A percentile compares a stretch with the other conserved stretches of the same genome.
phyloP scores from a whole-genome alignment of 2,797 vertebrate species.

The Chelonia mydas region DNA sequence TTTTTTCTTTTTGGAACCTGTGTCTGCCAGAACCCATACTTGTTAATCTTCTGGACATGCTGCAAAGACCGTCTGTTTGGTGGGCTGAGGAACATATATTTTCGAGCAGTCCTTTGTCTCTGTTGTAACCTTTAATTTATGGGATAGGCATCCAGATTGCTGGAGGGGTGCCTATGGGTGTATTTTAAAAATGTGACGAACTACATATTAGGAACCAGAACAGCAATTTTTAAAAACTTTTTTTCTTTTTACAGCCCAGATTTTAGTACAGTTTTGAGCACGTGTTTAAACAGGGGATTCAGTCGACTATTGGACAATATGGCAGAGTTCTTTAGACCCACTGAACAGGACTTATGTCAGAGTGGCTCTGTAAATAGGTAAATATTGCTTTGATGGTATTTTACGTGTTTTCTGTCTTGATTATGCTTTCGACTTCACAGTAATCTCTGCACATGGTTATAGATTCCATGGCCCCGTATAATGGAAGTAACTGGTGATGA shows the following conservation, averaged over 20 bases:
- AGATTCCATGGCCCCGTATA: neutral
- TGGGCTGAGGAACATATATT: neutral
- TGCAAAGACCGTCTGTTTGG: neutral
- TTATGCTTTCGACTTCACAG: neutral
- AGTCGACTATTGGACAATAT: constrained; percentile 94
- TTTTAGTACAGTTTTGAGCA: constrained; percentile 89
- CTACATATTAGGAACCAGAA: neutral
- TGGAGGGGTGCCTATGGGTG: neutral
- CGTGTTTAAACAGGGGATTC: constrained; percentile 92
- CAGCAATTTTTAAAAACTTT: neutral
- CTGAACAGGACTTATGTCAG: constrained; percentile 82
- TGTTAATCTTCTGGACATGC: neutral
- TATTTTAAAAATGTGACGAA: constrained; percentile 2
- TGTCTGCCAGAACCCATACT: neutral
- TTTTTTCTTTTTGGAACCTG: no score
- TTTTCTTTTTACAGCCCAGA: constrained; percentile 86
- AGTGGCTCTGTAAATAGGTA: constrained; percentile 86
- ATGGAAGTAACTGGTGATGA: neutral
- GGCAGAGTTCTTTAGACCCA: constrained; percentile 94
- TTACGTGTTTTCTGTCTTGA: neutral
- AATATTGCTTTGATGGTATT: neutral
- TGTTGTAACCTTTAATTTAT: rapidly evolving
- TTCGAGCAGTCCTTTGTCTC: neutral
- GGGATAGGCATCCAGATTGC: neutral
- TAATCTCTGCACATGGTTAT: neutral